Evolutionary conservation across 1,140 invertebrate species (phyloP), one percentile per base, ranked within the genome.

Genomic region (Aradophagus sp.): DNA sequence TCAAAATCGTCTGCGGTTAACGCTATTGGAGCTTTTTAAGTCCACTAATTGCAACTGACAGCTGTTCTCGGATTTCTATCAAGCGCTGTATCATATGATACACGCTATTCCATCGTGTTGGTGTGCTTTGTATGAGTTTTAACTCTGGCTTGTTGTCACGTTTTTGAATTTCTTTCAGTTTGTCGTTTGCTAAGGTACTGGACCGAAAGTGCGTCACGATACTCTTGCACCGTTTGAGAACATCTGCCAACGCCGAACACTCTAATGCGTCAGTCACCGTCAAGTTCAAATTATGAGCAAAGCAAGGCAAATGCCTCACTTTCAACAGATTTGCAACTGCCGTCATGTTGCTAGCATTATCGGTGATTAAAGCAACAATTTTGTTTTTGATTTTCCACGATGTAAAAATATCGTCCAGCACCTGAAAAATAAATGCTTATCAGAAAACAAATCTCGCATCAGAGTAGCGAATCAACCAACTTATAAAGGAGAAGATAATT

Each of bases 91-190:
- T 5, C 32, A 52, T 38, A 17, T 52, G 38, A 27, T 26, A 52
- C n/a, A 38, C 15, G 19, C 47, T 52, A 16, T 52, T 52, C 47
- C 47, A 52, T 10, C 47, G 32, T 23, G 47, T 52, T 4, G 47
- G 20, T 27, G 47, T 52, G 19, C 32, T 19, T n/a, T 52, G 47
- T n/a, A 17, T 52, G 5, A 52, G 5, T 27, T 6, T 11, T n/a
- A 52, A 16, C 13, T 52, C 2, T 15, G 47, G 32, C 16, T 26
- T 38, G 10, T 52, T 29, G 10, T 52, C 19, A 0, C 34, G 32
- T 26, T 0, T 1, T 15, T 52, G 47, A 0, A 52, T 52, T 27
- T 52, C 47, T 26, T 27, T 36, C 6, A 52, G 31, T 31, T 52
- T 52, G 16, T 52, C 47, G 27, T 11, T 20, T 26, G 47, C 47